A percentile compares a stretch with the other conserved stretches of the same genome.
These are phyloP conservation scores for Dermatemys mawii DNA, from an alignment of 2,113 vertebrate genomes.

Conservation along the genomic window DNA sequence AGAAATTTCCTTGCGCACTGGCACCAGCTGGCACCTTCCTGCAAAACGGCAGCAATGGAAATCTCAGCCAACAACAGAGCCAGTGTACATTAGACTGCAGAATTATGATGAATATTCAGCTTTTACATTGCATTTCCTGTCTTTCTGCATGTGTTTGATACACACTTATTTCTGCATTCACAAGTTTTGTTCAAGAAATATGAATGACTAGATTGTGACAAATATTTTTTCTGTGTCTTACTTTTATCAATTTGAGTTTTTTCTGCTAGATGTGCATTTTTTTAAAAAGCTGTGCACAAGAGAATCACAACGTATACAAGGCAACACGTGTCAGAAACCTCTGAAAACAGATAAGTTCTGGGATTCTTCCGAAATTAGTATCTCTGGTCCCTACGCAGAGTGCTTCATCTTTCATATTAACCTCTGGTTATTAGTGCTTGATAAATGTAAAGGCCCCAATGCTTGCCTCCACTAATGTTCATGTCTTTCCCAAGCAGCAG, in stretches of 20 bases:
- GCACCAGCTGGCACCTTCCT: not conserved
- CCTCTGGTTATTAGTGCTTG: not conserved
- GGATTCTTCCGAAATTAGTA: not conserved
- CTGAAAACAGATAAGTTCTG: not conserved
- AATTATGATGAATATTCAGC: rapidly evolving
- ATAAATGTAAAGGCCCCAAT: not conserved
- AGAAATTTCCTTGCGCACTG: not conserved
- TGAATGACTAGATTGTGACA: not conserved
- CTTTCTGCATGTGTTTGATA: rapidly evolving
- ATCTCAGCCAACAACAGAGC: not conserved
- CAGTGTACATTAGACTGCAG: rapidly evolving
- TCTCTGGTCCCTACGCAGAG: not conserved
- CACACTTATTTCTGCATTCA: not conserved
- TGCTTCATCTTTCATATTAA: not conserved
- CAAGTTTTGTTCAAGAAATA: not conserved
- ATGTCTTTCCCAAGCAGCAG: not conserved
- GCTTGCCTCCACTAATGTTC: not conserved
- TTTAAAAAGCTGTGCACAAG: not conserved
- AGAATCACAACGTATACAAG: rapidly evolving
- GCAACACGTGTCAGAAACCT: not conserved
- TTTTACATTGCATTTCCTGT: not conserved
- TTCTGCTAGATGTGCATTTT: not conserved
- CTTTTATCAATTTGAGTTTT: not conserved
- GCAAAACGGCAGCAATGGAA: not conserved
- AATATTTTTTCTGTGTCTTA: not conserved